Base-by-base conservation (phyloP, 2,888 invertebrate genomes). In the Drosophila robusta region DNA sequence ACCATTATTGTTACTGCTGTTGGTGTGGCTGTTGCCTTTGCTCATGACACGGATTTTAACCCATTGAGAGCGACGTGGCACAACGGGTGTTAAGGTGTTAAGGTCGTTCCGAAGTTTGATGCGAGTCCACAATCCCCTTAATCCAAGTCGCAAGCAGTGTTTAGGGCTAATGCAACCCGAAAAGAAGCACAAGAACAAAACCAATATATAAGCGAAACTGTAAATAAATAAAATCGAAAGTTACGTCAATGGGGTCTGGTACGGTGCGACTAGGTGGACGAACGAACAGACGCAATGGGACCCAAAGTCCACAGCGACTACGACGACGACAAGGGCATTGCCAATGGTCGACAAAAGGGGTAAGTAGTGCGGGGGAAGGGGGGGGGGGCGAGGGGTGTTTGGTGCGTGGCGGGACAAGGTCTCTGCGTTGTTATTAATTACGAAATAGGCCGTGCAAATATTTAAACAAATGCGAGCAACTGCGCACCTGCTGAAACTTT, bases 391-490 rank as follows among this genome's bases (percentile, higher is more conserved):
- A 11, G 12, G 11, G 24, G 34, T 12, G 26, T 11, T 29, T 41
- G 39, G 46, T 18, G 11, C 26, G 16, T 44, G 39, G 51, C 18
- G 46, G 36, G 18, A 62, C 70, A 73, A 75, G 74, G 70, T 51
- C 62, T 58, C 46, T 38, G 60, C 64, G 42, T 72, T 63, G 68
- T 82, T 80, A 70, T 79, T 82, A 81, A 81, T 81, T 81, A 70
- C 70, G 73, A 82, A 81, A 82, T 75, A 72, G 65, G 54, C 58
- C 49, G 56, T 36, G 75, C 65, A 66, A 79, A 81, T 81, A 79
- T 82, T 85, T 69, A 55, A 70, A 64, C 73, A 82, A 79, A 54
- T 70, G 72, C 39, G 8, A 14, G 29, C 45, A 12, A 46, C 12
- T 26, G 45, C 46, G 16, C 41, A 46, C 29, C 57, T 22, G 18